Conservation (phyloP, 2,888 invertebrate species). For the Reticulitermes lucifugus region DNA sequence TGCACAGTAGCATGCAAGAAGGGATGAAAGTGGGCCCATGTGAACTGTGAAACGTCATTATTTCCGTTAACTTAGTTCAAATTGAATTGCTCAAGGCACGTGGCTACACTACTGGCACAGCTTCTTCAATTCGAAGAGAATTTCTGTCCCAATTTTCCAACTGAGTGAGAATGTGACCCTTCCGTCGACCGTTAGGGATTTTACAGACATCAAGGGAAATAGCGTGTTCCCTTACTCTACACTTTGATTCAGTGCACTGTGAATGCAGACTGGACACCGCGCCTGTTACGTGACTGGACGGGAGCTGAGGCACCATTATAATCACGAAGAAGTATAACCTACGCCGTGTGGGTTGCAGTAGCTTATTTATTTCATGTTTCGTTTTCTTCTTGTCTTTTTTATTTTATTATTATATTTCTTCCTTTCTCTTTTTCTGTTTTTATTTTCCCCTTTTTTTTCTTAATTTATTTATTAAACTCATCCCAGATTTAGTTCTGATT, state of each 20-base stretch:
- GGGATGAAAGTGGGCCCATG: background rate
- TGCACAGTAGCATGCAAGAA: too few species aligned
- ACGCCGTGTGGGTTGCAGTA: too few species aligned
- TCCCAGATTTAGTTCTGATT: too few species aligned
- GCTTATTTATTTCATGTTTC: background rate
- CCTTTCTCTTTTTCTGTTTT: background rate
- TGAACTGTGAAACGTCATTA: background rate
- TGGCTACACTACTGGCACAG: background rate
- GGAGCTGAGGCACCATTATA: too few species aligned
- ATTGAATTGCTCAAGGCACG: background rate
- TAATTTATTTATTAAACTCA: background rate
- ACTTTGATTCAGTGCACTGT: background rate
- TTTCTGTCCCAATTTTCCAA: constrained; percentile 14
- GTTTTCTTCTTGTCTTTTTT: background rate
- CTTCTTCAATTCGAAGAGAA: constrained; percentile 14
- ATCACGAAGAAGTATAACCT: too few species aligned
- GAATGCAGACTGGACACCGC: background rate
- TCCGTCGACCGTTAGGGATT: background rate
- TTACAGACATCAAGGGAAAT: background rate
- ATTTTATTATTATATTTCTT: background rate
- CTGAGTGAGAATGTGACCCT: constrained; percentile 1
- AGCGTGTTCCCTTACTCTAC: background rate
- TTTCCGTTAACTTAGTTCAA: background rate
- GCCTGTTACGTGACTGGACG: too few species aligned
- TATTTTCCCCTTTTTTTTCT: background rate